phyloP scores from a whole-genome alignment of 2,888 invertebrate species.

The Drosophila atripex region DNA sequence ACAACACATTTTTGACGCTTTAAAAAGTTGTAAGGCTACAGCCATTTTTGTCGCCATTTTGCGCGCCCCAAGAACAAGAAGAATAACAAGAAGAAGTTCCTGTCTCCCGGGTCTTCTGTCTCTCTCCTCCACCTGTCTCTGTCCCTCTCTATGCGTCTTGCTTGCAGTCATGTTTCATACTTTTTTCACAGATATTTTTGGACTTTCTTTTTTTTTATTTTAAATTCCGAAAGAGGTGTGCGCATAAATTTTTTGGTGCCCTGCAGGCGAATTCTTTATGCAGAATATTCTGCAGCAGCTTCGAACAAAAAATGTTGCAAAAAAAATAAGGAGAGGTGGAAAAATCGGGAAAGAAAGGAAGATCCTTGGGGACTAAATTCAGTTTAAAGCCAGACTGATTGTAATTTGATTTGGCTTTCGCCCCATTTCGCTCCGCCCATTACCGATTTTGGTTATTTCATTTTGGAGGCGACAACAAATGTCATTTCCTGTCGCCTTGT shows the following conservation, averaged over 20 bases:
- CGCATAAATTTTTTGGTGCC: constrained; percentile 67
- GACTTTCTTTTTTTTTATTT: constrained; percentile 17
- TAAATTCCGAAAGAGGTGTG: constrained; percentile 68
- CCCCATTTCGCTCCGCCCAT: constrained; percentile 15
- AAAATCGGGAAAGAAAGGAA: constrained; percentile 1
- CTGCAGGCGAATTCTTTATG: constrained; percentile 66
- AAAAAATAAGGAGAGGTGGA: background rate
- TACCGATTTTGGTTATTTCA: constrained; percentile 69
- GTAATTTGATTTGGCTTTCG: constrained; percentile 64
- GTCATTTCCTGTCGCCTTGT: constrained; percentile 65
- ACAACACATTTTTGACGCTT: constrained; percentile 64
- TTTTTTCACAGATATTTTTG: constrained; percentile 26
- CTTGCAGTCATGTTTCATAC: constrained; percentile 45
- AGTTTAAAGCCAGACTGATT: constrained; percentile 73
- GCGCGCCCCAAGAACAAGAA: constrained; percentile 54
- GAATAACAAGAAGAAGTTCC: constrained; percentile 28
- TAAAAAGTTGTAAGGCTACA: constrained; percentile 49
- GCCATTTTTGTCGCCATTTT: constrained; percentile 64
- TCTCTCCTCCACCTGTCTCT: background rate
- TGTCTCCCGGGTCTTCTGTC: constrained; percentile 25
- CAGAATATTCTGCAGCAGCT: constrained; percentile 40
- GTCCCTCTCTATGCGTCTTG: background rate
- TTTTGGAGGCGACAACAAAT: constrained; percentile 70
- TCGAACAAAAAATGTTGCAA: constrained; percentile 30
- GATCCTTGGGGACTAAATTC: constrained; percentile 47